Conservation (phyloP, 1,140 invertebrate genomes). For the Aradophagus sp. region DNA sequence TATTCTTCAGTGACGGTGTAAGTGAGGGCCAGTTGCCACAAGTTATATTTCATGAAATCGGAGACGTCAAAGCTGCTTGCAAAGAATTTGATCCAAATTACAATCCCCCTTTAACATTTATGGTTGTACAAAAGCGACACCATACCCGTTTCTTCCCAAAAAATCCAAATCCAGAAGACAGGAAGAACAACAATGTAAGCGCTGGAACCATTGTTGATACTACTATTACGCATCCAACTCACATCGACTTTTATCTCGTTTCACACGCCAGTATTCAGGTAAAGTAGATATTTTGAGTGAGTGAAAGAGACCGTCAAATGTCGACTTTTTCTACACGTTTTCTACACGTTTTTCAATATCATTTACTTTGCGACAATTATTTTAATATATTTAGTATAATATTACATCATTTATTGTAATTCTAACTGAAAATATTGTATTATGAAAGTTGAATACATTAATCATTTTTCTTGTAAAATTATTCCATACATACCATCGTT, state of each 20-base stretch:
- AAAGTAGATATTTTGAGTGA: too few species aligned
- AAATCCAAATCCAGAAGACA: too few species aligned
- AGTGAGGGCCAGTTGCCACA: constrained; percentile 89
- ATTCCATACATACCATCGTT: too few species aligned
- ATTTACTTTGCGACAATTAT: too few species aligned
- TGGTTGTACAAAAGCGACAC: constrained; percentile 94
- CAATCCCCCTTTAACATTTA: constrained; percentile 85
- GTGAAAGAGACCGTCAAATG: too few species aligned
- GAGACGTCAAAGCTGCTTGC: constrained; percentile 82
- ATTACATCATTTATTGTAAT: too few species aligned
- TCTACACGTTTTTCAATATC: too few species aligned
- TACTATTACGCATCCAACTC: constrained; percentile 85
- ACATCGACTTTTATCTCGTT: constrained; percentile 91
- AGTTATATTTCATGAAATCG: constrained; percentile 79
- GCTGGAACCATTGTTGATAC: constrained; percentile 90
- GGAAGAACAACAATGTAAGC: constrained; percentile 81
- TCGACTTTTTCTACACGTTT: too few species aligned
- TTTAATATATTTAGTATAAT: too few species aligned
- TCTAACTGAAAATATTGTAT: too few species aligned
- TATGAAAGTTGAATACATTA: too few species aligned
- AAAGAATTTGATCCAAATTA: constrained; percentile 68
- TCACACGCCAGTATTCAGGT: constrained; percentile 81
- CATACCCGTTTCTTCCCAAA: constrained; percentile 89
- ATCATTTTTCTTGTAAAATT: too few species aligned
- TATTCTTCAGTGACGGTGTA: constrained; percentile 89